Percentiles rank a stretch among this genome's conserved stretches.
Evolutionary conservation across 2,113 vertebrate species (phyloP).

Genomic region (Xenopus tropicalis): UCB_Xtro_10.0 CM004447.2:120153001-120153500

Average conservation of each 20-base stretch:
- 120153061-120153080: background rate
- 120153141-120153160: background rate
- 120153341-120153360: background rate
- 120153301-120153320: background rate
- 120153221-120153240: background rate
- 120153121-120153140: background rate
- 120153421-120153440: too few relatives aligned
- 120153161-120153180: background rate
- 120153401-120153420: too few relatives aligned
- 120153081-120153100: background rate
- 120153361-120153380: too few relatives aligned
- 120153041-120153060: background rate
- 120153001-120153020: background rate
- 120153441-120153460: too few relatives aligned
- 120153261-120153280: constrained; percentile 4
- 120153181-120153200: constrained; percentile 7
- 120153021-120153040: background rate
- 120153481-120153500: too few relatives aligned
- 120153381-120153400: too few relatives aligned
- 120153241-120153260: constrained; percentile 13
- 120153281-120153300: background rate
- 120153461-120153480: too few relatives aligned
- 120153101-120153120: background rate
- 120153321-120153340: background rate
- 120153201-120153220: constrained; percentile 10